A percentile compares a stretch with the other conserved stretches of the same genome.
Conservation (phyloP, 2,888 invertebrate genomes). For the Nymphalis c-album region DNA sequence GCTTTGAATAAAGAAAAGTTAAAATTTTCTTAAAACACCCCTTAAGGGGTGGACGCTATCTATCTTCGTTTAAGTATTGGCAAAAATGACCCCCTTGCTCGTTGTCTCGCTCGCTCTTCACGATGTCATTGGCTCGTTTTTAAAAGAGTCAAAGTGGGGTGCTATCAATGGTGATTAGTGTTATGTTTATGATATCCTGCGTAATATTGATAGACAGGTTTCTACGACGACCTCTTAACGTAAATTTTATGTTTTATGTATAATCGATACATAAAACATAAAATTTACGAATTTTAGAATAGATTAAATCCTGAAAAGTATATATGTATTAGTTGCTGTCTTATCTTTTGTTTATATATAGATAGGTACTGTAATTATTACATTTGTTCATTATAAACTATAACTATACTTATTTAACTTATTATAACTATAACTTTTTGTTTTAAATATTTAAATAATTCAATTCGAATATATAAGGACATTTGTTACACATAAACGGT, state of each 20-base stretch:
- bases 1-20: slow-evolving; percentile 80
- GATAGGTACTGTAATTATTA: background rate
- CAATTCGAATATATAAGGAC: background rate
- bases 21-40: slow-evolving; percentile 78
- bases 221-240: background rate
- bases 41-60: slow-evolving; percentile 62
- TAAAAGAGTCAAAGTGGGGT: slow-evolving; percentile 50
- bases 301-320: too few relatives aligned
- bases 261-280: too few relatives aligned
- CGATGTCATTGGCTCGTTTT: slow-evolving; percentile 69
- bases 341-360: background rate
- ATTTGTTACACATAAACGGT: slow-evolving; percentile 1
- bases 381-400: background rate
- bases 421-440: too few relatives aligned
- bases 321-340: too few relatives aligned
- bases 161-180: slow-evolving; percentile 40
- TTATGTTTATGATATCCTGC: slow-evolving; percentile 23
- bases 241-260: background rate
- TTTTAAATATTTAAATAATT: background rate
- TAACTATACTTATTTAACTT: too few relatives aligned
- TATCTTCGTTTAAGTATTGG: slow-evolving; percentile 80
- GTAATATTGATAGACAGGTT: slow-evolving; percentile 7
- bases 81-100: slow-evolving; percentile 70
- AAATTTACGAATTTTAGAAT: too few relatives aligned
- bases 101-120: slow-evolving; percentile 57